Evolutionary conservation across 2,113 vertebrate genomes (phyloP).

Genomic region (Leptobrachium leishanense): DNA sequence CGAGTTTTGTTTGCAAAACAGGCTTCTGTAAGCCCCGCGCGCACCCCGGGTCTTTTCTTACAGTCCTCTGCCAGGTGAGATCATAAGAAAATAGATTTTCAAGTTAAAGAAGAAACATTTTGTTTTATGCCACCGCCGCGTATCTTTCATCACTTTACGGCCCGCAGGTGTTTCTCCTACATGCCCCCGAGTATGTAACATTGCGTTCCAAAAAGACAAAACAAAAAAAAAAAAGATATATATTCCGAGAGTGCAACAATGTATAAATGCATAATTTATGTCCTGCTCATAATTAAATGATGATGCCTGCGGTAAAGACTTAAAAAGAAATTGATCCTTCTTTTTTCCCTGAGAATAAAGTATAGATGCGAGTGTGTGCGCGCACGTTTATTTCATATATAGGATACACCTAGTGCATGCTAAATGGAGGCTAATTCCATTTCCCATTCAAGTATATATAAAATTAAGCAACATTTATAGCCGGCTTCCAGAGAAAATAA

Average conservation of each 20-base stretch:
- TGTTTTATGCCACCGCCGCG: background rate
- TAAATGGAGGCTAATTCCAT: too few species aligned
- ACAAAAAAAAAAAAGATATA: constrained; percentile 57
- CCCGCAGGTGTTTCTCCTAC: constrained; percentile 54
- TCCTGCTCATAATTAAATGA: constrained; percentile 82
- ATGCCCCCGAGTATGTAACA: constrained; percentile 59
- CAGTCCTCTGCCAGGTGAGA: background rate
- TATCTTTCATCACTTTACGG: constrained; percentile 67
- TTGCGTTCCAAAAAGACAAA: constrained; percentile 55
- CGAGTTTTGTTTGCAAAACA: background rate
- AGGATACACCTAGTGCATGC: too few species aligned
- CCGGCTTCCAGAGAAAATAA: too few species aligned
- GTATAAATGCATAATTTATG: constrained; percentile 82
- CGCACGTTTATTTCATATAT: too few species aligned
- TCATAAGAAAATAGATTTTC: background rate
- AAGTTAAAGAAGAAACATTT: background rate
- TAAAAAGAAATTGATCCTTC: constrained; percentile 76
- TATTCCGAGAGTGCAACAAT: constrained; percentile 76
- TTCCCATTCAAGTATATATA: too few species aligned
- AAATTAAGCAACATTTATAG: too few species aligned
- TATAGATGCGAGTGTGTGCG: too few species aligned
- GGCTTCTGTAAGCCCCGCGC: background rate
- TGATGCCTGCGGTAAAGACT: constrained; percentile 75
- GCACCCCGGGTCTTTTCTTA: background rate
- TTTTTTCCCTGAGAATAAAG: too few species aligned